phyloP scores from a whole-genome alignment of 2,113 vertebrate genomes.

The Catharus fuscescens region DNA sequence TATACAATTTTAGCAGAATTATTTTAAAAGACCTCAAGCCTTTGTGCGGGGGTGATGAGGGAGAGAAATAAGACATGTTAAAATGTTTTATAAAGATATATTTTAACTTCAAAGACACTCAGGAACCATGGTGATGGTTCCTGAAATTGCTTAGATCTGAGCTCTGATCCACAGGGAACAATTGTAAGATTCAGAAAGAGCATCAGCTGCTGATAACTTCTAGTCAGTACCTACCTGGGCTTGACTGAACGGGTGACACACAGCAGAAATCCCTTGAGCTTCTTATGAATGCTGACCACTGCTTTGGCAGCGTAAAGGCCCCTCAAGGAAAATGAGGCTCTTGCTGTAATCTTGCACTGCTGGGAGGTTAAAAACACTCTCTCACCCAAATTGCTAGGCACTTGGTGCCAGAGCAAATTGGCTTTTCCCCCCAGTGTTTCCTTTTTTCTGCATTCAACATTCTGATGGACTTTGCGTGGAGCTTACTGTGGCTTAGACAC shows the following conservation, averaged over 20 bases:
- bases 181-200: constrained; percentile 8
- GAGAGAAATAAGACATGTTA: constrained; percentile 2
- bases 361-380: neutral
- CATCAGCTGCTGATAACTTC: neutral
- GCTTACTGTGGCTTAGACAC: neutral
- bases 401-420: neutral
- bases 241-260: neutral
- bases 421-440: neutral
- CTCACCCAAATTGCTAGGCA: neutral
- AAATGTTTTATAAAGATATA: constrained; percentile 37
- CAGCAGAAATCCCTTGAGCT: neutral
- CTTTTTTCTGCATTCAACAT: neutral
- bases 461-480: neutral
- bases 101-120: constrained; percentile 51
- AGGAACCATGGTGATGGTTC: constrained; percentile 65
- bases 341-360: fast-evolving
- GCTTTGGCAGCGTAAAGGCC: neutral
- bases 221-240: neutral
- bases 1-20: neutral
- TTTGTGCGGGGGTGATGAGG: neutral
- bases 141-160: constrained; percentile 44
- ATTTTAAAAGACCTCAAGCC: constrained; percentile 10
- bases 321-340: neutral
- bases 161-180: constrained; percentile 47
- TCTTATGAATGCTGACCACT: neutral